Evolutionary conservation across 2,888 invertebrate genomes (phyloP), one percentile per base, ranked within the genome.

Genomic region (Dione juno): DNA sequence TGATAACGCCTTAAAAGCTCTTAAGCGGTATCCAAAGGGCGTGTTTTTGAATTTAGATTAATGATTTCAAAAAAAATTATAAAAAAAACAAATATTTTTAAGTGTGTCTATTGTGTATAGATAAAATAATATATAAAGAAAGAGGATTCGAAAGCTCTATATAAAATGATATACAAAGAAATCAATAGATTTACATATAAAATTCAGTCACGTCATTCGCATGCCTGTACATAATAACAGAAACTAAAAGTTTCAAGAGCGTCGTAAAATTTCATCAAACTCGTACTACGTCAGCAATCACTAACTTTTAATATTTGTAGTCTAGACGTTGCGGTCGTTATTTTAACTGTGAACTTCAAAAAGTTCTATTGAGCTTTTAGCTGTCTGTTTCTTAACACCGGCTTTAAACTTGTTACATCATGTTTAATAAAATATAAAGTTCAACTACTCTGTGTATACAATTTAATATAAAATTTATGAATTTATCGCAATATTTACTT

Each of bases 231-330:
- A 43, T 52, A 53, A 61, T 67, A 67, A 67, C 52, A 63, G 45
- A 53, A 68, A 54, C 45, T 48, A 35, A 63, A 37, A 50, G 11
- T 50, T 68, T 40, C 43, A 48, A 68, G 63, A 13, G 53, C 63
- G 16, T 48, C 53, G 19, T 61, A 54, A 66, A 71, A 72, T 72
- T 72, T 37, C 50, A 72, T 61, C 53, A 53, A 69, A 57, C 48
- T 48, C 21, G 54, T 61, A 67, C 59, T 64, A 40, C 21, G 70
- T 69, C 67, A 65, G 35, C 66, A 66, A 69, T 69, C 73, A 50
- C 69, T 69, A 74, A 69, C 53, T 69, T 73, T 58, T 69, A 66
- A 74, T 71, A 71, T 73, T 70, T 73, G 65, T 61, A 68, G 73
- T 70, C 73, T 73, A 73, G 73, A 73, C 73, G 16, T 59, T 57